Evolutionary conservation across 2,888 invertebrate genomes (phyloP), one percentile per base, ranked within the genome.

Genomic region (Protonemura montana): DNA sequence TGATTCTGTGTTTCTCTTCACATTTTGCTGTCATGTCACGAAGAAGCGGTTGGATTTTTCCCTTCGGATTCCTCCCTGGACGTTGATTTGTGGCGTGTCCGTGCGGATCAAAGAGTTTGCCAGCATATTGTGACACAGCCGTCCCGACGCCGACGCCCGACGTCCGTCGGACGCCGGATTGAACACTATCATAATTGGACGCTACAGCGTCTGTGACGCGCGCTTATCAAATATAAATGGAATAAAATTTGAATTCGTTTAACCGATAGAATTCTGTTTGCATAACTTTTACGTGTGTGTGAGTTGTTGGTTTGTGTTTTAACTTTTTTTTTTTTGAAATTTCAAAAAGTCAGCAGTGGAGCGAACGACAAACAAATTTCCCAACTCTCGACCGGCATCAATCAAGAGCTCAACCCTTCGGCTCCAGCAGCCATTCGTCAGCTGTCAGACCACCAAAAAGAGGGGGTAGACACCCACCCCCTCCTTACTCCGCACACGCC

Each of bases 301-400:
- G 59, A 59, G 59, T 59, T 59, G 59, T 59, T 21, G 59, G 59
- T 59, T 59, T 59, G 59, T 59, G 59, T 59, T 59, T 59, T 21
- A 21, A 59, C 59, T 10, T 59, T 59, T 78, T 78, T 27, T 78
- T 78, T 78, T 78, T 78, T 26, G 26, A 26, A 78, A 26, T 26
- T 78, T 28, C 78, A 27, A 28, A 78, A 78, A 78, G 78, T 78
- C 78, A 78, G 78, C 78, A 81, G 81, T 29, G 81, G 21, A 81
- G 81, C 30, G 81, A 6, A 81, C 81, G 81, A 81, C 81, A 81
- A 81, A 81, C 81, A 81, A 81, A 81, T 81, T 81, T 81, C n/a
- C 29, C 81, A 81, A 81, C 81, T 81, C 30, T 30, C 29, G 59
- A 7, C 29, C 81, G 28, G 81, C 81, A 81, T 81, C 81, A 81